A percentile compares a stretch with the other conserved stretches of the same genome.
Evolutionary conservation across 2,888 invertebrate genomes (phyloP).

Genomic region (Idaea dimidiata): DNA sequence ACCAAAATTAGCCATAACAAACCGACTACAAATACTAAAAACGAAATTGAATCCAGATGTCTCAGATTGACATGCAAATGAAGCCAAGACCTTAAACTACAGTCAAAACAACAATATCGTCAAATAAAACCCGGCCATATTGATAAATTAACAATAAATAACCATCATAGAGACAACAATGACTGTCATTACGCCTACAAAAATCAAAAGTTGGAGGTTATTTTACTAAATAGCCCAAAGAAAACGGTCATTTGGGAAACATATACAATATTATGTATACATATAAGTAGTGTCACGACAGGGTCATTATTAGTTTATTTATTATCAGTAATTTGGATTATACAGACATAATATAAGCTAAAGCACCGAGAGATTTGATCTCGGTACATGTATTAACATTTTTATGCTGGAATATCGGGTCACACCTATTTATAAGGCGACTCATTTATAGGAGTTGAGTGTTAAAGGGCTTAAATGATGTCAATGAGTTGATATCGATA

Average conservation of each 20-base stretch:
- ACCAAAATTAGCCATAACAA: not conserved
- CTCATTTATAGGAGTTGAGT: conserved; percentile 19
- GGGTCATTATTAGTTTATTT: conserved; percentile 50
- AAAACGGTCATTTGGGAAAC: conserved; percentile 36
- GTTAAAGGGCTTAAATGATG: conserved; percentile 9
- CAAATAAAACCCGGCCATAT: conserved; percentile 14
- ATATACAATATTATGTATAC: conserved; percentile 25
- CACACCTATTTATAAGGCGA: conserved; percentile 24
- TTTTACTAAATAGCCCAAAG: conserved; percentile 29
- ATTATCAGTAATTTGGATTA: conserved; percentile 56
- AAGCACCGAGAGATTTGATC: not conserved
- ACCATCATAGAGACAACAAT: conserved; percentile 27
- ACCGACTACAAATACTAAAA: not conserved
- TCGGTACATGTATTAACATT: conserved; percentile 50
- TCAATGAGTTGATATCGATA: conserved; percentile 23
- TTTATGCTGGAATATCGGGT: conserved; percentile 52
- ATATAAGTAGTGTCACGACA: conserved; percentile 45
- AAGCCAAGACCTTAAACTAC: not conserved
- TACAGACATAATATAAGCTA: conserved; percentile 42
- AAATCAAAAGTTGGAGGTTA: conserved; percentile 26
- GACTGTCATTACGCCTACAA: conserved; percentile 38
- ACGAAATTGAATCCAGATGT: not conserved
- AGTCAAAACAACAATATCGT: conserved; percentile 6
- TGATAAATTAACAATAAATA: conserved; percentile 29
- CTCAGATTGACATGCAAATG: not conserved